These are phyloP conservation scores for Camponotus pennsylvanicus DNA, from an alignment of 1,140 invertebrate species.

Conservation along the genomic window DNA sequence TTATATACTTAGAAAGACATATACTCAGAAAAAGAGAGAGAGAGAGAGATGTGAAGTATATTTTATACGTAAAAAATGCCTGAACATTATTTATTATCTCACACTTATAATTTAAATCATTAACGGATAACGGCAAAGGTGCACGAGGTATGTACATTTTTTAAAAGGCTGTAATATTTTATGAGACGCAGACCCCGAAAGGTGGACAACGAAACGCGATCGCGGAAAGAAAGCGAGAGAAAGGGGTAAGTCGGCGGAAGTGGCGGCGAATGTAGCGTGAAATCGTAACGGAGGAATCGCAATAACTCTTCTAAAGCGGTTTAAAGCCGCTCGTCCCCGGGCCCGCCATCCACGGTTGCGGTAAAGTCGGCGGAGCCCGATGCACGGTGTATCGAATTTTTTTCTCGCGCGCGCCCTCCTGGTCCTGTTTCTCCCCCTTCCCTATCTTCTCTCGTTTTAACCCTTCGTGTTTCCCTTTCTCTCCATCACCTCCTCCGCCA, in stretches of 20 bases:
- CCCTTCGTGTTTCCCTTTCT: constrained; percentile 22
- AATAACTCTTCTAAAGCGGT: constrained; percentile 72
- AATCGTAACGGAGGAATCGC: constrained; percentile 67
- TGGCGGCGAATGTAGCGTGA: constrained; percentile 62
- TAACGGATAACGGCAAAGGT: neutral
- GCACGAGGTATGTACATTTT: neutral
- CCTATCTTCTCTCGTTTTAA: neutral
- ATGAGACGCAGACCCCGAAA: constrained; percentile 32
- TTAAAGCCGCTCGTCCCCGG: constrained; percentile 54
- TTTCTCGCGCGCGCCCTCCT: neutral
- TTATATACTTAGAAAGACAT: neutral
- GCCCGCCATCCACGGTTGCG: constrained; percentile 10
- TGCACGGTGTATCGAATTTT: constrained; percentile 48
- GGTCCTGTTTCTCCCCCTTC: no score
- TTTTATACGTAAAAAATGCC: neutral
- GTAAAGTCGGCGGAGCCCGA: constrained; percentile 14
- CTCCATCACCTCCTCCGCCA: constrained; percentile 20
- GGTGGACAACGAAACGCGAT: constrained; percentile 1
- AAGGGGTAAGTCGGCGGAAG: constrained; percentile 46
- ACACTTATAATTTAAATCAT: neutral
- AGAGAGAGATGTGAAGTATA: neutral
- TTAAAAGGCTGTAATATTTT: neutral
- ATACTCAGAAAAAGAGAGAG: no score
- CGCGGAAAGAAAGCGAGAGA: constrained; percentile 6
- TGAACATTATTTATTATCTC: neutral